phyloP scores from a whole-genome alignment of 64 coral and sea anemone genomes.

The Pocillopora damicornis region DNA sequence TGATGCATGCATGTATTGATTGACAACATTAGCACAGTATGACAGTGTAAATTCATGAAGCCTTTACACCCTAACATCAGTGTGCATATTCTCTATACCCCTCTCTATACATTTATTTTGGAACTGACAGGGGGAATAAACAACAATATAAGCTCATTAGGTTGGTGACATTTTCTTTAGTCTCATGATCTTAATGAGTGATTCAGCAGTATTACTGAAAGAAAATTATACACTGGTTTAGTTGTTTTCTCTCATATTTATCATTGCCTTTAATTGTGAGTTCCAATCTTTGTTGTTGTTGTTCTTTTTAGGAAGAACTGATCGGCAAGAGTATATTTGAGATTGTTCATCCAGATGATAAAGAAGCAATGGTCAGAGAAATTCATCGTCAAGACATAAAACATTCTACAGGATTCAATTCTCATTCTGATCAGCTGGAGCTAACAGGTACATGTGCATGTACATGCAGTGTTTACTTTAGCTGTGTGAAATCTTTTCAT shows the following conservation, averaged over 20 bases:
- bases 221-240: too few species aligned
- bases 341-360: slow-evolving; percentile 81
- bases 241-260: too few species aligned
- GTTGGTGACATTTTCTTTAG: too few species aligned
- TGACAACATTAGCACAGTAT: background rate
- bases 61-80: too few species aligned
- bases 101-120: too few species aligned
- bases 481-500: too few species aligned
- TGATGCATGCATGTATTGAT: background rate
- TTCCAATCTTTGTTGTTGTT: background rate
- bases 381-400: slow-evolving; percentile 16
- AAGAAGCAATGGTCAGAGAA: slow-evolving; percentile 33
- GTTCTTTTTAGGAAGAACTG: slow-evolving; percentile 52
- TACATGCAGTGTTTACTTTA: too few species aligned
- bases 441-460: background rate
- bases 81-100: too few species aligned
- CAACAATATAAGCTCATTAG: too few species aligned
- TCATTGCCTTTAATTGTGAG: background rate
- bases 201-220: too few species aligned
- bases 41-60: background rate
- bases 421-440: background rate
- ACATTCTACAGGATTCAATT: background rate
- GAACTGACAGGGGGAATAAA: too few species aligned
- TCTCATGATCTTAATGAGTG: too few species aligned
- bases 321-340: slow-evolving; percentile 65